Evolutionary conservation across 2,888 invertebrate genomes (phyloP), one percentile per base, ranked within the genome.

Genomic region (Cephus pygmeus): DNA sequence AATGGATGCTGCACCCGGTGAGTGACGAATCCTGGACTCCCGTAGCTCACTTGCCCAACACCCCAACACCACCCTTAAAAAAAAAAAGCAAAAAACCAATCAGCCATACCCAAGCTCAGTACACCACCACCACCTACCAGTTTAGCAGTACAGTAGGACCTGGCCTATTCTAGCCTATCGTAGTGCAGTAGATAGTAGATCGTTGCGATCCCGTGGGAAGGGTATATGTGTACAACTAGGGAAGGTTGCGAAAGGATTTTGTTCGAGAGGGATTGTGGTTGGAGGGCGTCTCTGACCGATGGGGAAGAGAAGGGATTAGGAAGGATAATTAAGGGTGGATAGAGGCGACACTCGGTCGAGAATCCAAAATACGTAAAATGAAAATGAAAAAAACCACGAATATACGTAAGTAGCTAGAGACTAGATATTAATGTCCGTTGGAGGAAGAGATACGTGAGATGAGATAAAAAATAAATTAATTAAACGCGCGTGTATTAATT

Each of bases 1-100:
- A 88, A 88, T 87, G 89, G 89, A 89, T 88, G 91, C 91, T 91
- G 91, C 91, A 90, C 87, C 91, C 90, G 91, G 91, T 91, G 91
- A 91, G 91, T 91, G 91, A 91, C 90, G 90, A 89, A 91, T 81
- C 84, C 84, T 83, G 86, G 87, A 86, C 87, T 87, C 89, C 82
- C 80, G 81, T 85, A 84, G 83, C 83, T 82, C 81, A 79, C 79
- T 78, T 78, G 79, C 80, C 80, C 80, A 81, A 80, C 80, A 80
- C 79, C 81, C 83, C 77, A 79, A 69, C 74, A 77, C 80, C 81
- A 78, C 79, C 56, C 74, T 69, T 40, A 36, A 76, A 75, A 34
- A 73, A 79, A 68, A 77, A 71, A 73, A 33, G 77, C 73, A 74
- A 34, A 79, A 79, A 79, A 82, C 77, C 77, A 81, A 77, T 74